Base-by-base conservation (phyloP, 2,113 vertebrate species). In the Furnarius figulus region DNA sequence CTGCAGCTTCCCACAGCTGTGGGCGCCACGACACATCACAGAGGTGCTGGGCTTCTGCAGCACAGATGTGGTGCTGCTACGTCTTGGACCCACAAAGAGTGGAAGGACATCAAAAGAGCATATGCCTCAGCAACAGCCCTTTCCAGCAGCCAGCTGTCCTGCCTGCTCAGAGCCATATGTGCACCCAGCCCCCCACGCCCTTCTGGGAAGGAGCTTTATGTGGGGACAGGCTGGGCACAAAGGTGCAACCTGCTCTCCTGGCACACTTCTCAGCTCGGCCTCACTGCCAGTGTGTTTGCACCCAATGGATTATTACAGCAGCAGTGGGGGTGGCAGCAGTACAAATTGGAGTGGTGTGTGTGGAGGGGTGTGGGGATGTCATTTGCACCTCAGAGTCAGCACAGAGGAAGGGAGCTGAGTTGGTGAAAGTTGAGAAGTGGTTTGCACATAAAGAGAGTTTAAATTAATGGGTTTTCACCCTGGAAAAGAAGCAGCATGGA, bases 41-140 rank as follows among this genome's bases (percentile, higher is more conserved):
- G 61, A 56, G 47, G 24, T 33, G 1, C 63, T 37, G 63, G 15
- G 3, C 35, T 74, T 80, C 92, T 97, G 96, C 76, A 73, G 30
- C 3, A 2, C 95, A 96, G 87, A 95, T 97, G 95, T 93, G 79
- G 8, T 55, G 44, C 74, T 1, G 7, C 2, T 0, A 9, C 0
- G 37, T 52, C 33, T 84, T 8, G 40, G 82, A 86, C 65, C 61
- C 56, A 76, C 44, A 81, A 66, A 84, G 31, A 7, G 0, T 52
- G 52, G 82, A 81, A 80, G 76, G 72, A 96, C 87, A 90, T 95
- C 90, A 97, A 96, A 96, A 67, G 85, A 94, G 44, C 90, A 92
- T 65, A 86, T 86, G 93, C 52, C 73, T 95, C 76, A 68, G 28
- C 55, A 90, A 31, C 1, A 1, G 35, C 33, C 50, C 40, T 65